These are phyloP conservation scores for Centropyge bicolor DNA, from an alignment of 2,797 vertebrate species.

Conservation along the genomic window DNA sequence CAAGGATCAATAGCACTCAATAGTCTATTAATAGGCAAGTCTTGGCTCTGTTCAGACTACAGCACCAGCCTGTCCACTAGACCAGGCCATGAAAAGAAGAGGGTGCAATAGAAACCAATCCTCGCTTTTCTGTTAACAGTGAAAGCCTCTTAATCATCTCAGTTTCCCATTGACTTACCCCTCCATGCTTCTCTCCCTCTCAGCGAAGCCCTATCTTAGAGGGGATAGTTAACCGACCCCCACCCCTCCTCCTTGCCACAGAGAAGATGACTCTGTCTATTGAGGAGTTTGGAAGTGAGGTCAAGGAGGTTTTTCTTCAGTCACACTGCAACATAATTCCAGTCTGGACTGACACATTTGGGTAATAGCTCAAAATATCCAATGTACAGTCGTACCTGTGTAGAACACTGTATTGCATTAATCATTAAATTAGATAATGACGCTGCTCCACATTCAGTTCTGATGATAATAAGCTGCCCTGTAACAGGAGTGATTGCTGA, in stretches of 20 bases:
- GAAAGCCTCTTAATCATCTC: conserved; percentile 91
- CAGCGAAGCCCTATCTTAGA: conserved; percentile 76
- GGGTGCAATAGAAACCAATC: conserved; percentile 86
- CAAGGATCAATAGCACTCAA: conserved; percentile 88
- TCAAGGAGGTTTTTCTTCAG: conserved; percentile 68
- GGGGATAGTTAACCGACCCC: conserved; percentile 76
- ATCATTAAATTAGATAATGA: conserved; percentile 43
- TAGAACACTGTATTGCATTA: conserved; percentile 3
- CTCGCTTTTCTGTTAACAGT: conserved; percentile 86
- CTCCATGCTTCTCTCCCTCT: conserved; percentile 72
- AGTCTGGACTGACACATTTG: conserved; percentile 26
- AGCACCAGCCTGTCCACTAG: conserved; percentile 81
- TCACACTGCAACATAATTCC: conserved; percentile 48
- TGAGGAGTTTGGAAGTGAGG: conserved; percentile 71
- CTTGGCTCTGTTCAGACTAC: conserved; percentile 81
- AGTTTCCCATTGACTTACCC: conserved; percentile 87
- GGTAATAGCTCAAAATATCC: conserved; percentile 22
- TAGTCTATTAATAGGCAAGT: conserved; percentile 90
- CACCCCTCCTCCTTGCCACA: conserved; percentile 53
- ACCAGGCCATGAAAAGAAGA: conserved; percentile 83
- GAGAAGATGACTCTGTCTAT: conserved; percentile 74
- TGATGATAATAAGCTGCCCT: conserved; percentile 66
- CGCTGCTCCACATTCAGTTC: conserved; percentile 39
- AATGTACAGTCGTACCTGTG: not conserved
- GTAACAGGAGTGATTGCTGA: conserved; percentile 67